Evolutionary conservation across 2,797 vertebrate genomes (phyloP).

Genomic region (Lates japonicus): DNA sequence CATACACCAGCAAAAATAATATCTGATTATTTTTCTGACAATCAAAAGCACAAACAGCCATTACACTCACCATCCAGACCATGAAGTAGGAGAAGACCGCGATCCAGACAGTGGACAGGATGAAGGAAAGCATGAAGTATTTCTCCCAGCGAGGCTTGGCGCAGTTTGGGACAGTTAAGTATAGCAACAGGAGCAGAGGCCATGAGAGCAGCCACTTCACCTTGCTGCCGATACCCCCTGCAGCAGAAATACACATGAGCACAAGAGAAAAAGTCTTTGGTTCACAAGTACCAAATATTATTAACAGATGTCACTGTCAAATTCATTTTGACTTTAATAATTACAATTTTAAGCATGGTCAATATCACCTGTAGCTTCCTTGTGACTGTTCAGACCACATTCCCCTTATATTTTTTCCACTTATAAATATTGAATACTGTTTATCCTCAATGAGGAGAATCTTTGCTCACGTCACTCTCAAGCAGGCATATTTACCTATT

Average conservation of each 20-base stretch:
- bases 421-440: not conserved
- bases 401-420: not conserved
- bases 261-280: not conserved
- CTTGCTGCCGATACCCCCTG: constrained; percentile 87
- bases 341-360: not conserved
- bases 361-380: not conserved
- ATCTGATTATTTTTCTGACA: too few species aligned
- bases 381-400: not conserved
- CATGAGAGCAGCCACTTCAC: constrained; percentile 94
- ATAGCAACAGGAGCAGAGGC: constrained; percentile 93
- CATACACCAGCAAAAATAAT: not conserved
- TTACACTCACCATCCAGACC: constrained; percentile 97
- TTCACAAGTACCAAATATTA: too few species aligned
- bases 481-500: not conserved
- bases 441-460: not conserved
- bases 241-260: constrained; percentile 47
- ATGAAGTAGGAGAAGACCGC: constrained; percentile 98
- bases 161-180: constrained; percentile 93
- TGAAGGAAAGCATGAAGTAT: constrained; percentile 95
- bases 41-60: not conserved
- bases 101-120: constrained; percentile 96
- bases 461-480: not conserved
- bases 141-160: constrained; percentile 95
- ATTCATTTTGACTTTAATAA: not conserved
- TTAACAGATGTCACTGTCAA: too few species aligned